Conservation (phyloP, 2,113 vertebrate genomes). For the Thalassarche chlororhynchos region DNA sequence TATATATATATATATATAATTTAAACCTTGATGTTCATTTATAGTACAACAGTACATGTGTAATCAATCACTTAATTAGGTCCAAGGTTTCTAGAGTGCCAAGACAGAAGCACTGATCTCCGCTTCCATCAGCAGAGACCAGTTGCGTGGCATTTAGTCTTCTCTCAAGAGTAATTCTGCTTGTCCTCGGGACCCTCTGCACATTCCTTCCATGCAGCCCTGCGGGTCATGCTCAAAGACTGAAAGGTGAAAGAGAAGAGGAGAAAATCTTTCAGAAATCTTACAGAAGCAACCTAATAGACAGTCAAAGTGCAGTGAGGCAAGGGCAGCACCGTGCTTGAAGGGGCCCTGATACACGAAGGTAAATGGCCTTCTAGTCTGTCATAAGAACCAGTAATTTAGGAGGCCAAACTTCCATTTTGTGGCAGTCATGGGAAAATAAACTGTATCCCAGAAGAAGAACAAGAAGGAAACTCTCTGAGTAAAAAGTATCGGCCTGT, state of each 20-base stretch:
- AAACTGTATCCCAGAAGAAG: background rate
- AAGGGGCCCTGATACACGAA: background rate
- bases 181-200: background rate
- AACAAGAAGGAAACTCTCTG: background rate
- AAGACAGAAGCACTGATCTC: background rate
- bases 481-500: background rate
- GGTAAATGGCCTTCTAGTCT: slow-evolving; percentile 4
- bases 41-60: background rate
- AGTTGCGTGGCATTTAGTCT: background rate
- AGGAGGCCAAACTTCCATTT: slow-evolving; percentile 26
- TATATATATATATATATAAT: background rate
- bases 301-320: slow-evolving; percentile 2
- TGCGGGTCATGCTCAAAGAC: slow-evolving; percentile 34
- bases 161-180: background rate
- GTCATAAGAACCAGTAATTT: slow-evolving; percentile 9
- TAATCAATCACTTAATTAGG: background rate
- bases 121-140: background rate
- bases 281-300: slow-evolving; percentile 34
- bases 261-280: slow-evolving; percentile 49
- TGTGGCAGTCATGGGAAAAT: background rate
- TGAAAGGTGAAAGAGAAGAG: slow-evolving; percentile 40
- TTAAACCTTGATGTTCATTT: background rate
- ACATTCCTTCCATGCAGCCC: background rate
- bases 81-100: background rate
- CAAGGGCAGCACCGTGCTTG: background rate